Evolutionary conservation across 2,113 vertebrate genomes (phyloP).

Genomic region (Strix uralensis): DNA sequence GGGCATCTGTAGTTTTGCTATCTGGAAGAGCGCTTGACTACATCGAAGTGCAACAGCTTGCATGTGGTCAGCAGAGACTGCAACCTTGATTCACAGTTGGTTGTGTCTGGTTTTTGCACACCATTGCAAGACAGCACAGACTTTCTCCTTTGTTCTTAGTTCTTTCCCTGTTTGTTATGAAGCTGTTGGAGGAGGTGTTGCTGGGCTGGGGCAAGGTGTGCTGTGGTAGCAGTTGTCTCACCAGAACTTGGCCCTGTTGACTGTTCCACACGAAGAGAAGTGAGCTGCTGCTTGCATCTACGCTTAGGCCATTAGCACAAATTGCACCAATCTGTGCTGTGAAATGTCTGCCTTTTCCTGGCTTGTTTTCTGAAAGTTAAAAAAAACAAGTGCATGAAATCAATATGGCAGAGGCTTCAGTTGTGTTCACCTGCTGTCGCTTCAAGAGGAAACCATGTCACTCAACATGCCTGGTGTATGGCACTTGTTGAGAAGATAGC

Average conservation of each 20-base stretch:
- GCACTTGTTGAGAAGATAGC: neutral
- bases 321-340: conserved; percentile 17
- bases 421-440: conserved; percentile 4
- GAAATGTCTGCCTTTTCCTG: conserved; percentile 22
- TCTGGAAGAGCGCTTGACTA: neutral
- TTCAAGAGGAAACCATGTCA: neutral
- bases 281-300: neutral
- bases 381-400: neutral
- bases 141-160: neutral
- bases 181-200: neutral
- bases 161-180: rapidly evolving
- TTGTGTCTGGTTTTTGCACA: neutral
- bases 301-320: neutral
- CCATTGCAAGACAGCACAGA: neutral
- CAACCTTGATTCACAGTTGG: neutral
- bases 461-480: neutral
- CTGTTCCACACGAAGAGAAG: neutral
- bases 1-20: neutral
- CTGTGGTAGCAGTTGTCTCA: neutral
- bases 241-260: neutral
- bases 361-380: neutral
- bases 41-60: neutral
- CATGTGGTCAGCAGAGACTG: neutral
- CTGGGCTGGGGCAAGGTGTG: neutral
- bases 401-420: neutral